A percentile compares a stretch with the other conserved stretches of the same genome.
Evolutionary conservation across 1,140 invertebrate species (phyloP).

Genomic region (Callitettix versicolor): DNA sequence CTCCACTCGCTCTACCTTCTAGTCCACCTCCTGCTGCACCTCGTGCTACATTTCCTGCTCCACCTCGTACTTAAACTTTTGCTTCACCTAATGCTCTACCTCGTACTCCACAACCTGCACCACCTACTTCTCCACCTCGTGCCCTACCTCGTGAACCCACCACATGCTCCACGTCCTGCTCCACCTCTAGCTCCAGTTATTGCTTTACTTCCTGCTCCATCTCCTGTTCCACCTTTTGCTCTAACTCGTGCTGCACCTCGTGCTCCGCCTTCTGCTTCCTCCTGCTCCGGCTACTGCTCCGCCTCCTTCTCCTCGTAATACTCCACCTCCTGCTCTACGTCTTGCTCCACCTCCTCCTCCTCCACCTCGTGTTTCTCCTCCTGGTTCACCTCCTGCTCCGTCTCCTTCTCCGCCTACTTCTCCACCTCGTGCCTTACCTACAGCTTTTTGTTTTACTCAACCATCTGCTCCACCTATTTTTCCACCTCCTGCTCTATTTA

Average conservation of each 20-base stretch:
- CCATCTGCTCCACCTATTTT: background rate
- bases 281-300: background rate
- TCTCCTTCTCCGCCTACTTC: background rate
- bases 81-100: no score
- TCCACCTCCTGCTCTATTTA: background rate
- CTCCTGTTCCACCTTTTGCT: background rate
- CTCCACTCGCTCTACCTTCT: no score
- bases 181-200: no score
- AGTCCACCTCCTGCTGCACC: no score
- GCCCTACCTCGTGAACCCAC: no score
- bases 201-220: no score
- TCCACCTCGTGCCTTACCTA: background rate
- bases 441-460: background rate
- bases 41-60: no score
- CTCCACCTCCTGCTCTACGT: background rate
- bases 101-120: no score
- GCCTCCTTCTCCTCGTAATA: background rate
- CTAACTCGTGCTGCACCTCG: background rate
- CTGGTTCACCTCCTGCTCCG: no score
- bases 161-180: no score
- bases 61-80: no score
- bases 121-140: no score
- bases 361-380: background rate
- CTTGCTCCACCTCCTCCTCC: background rate
- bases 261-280: background rate